phyloP scores from a whole-genome alignment of 92 coral and sea anemone species.

The Heteractis magnifica region DNA sequence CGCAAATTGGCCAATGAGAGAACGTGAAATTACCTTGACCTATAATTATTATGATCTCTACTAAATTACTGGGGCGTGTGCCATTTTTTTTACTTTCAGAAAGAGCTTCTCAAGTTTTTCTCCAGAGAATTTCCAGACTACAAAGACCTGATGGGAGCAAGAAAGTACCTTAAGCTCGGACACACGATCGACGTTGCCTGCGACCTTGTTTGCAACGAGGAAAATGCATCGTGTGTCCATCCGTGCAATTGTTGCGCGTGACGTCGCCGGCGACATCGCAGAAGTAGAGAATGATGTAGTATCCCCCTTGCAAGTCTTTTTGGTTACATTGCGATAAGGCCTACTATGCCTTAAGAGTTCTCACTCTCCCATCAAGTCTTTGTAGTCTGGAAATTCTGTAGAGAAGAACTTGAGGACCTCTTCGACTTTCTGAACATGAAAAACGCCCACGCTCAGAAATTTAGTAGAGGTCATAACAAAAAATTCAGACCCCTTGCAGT shows the following conservation, averaged over 20 bases:
- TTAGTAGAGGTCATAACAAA: background rate
- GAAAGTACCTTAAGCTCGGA: slow-evolving; percentile 41
- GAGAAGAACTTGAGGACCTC: slow-evolving; percentile 74
- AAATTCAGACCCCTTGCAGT: no score
- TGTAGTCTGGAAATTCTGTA: slow-evolving; percentile 80
- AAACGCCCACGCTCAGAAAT: background rate
- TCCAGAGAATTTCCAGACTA: slow-evolving; percentile 79
- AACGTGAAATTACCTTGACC: no score
- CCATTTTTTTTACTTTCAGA: slow-evolving; percentile 39
- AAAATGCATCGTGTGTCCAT: no score
- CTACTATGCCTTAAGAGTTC: background rate
- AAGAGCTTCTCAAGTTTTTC: slow-evolving; percentile 75
- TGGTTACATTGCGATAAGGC: background rate
- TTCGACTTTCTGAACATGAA: slow-evolving; percentile 56
- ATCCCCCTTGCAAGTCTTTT: no score
- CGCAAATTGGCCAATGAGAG: background rate
- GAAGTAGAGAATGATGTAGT: no score
- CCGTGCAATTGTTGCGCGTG: no score
- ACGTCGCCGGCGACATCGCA: no score
- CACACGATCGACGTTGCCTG: no score
- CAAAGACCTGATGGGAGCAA: slow-evolving; percentile 65
- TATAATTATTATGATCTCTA: no score
- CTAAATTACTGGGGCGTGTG: background rate
- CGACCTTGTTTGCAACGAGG: no score
- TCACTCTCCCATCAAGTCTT: slow-evolving; percentile 83